Base-by-base conservation (phyloP, 2,888 invertebrate species). In the Bombylius discolor region DNA sequence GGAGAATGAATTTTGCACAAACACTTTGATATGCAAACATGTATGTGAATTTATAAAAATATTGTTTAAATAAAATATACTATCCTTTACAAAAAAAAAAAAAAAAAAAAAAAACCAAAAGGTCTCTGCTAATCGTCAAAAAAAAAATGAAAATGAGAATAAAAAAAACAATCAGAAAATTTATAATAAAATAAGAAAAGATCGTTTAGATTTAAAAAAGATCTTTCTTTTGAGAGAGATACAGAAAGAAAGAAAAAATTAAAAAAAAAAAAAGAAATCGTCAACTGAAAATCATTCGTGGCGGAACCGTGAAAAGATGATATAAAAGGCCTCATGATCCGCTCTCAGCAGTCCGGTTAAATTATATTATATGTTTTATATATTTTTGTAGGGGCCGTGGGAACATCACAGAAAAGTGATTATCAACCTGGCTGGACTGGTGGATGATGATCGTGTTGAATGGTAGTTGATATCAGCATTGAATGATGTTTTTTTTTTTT, bases 251-350 rank as follows among this genome's bases (percentile, higher is more conserved):
- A 11, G 11, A 42, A 42, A 42, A 1, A 7, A 42, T 13, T 12
- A 52, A 33, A 44, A 49, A 14, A 49, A 5, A 33, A 49, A 53
- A 39, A 53, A 23, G 46, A 53, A 45, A 45, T 55, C 50, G 50
- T 55, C 49, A 55, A 47, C 55, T 11, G 23, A 42, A 42, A 42
- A 42, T 42, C 39, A 42, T 42, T 42, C 11, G 39, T 42, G 55
- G 50, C 50, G 55, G 55, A 55, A 55, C 55, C 55, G 55, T 55
- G 49, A 55, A 55, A 55, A 55, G 55, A 55, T 55, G 50, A 55
- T 55, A 55, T 55, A 49, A 55, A 55, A 55, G 55, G 46, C 46
- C 50, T 49, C 46, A 36, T 36, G 34, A 36, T 36, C 34, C 34
- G 8, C 34, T 36, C 34, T 36, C 34, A 36, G 8, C 34, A 7